Conservation (phyloP, 1,140 invertebrate genomes). For the Philaenus spumarius region DNA sequence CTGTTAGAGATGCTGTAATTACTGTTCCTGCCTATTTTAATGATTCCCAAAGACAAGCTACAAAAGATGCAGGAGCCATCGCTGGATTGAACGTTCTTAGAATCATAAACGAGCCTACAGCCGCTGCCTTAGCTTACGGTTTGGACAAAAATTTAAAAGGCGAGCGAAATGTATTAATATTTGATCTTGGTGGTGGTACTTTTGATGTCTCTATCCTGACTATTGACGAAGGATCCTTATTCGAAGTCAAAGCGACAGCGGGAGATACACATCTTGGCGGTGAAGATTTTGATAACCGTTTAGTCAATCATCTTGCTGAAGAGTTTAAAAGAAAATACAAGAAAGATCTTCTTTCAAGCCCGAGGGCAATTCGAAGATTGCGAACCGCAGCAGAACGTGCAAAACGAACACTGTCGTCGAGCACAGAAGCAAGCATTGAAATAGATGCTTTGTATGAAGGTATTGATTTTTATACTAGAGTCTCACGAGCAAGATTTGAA, state of each 20-base stretch:
- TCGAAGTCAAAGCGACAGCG: conserved; percentile 72
- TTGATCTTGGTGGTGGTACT: conserved; percentile 67
- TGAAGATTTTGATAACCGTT: conserved; percentile 73
- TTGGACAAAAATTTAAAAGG: conserved; percentile 70
- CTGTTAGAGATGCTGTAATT: conserved; percentile 44
- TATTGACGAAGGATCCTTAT: conserved; percentile 76
- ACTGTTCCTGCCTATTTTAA: conserved; percentile 65
- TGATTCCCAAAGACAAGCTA: conserved; percentile 58
- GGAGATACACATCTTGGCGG: conserved; percentile 69
- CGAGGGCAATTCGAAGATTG: conserved; percentile 50
- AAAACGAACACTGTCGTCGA: conserved; percentile 50
- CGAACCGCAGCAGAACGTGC: conserved; percentile 56
- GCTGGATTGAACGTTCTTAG: conserved; percentile 69
- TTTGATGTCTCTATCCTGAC: conserved; percentile 83
- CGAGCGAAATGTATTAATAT: conserved; percentile 64
- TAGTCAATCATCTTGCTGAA: conserved; percentile 64
- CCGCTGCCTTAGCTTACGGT: conserved; percentile 71
- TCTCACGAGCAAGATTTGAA: conserved; percentile 55
- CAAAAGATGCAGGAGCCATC: conserved; percentile 58
- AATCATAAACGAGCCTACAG: conserved; percentile 72
- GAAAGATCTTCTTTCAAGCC: conserved; percentile 43
- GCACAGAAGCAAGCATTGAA: conserved; percentile 49
- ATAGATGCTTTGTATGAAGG: conserved; percentile 50
- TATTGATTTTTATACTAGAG: conserved; percentile 52
- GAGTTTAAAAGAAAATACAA: conserved; percentile 49